A percentile compares a stretch with the other conserved stretches of the same genome.
Evolutionary conservation across 2,888 invertebrate species (phyloP).

Genomic region (Pandemis corylana): DNA sequence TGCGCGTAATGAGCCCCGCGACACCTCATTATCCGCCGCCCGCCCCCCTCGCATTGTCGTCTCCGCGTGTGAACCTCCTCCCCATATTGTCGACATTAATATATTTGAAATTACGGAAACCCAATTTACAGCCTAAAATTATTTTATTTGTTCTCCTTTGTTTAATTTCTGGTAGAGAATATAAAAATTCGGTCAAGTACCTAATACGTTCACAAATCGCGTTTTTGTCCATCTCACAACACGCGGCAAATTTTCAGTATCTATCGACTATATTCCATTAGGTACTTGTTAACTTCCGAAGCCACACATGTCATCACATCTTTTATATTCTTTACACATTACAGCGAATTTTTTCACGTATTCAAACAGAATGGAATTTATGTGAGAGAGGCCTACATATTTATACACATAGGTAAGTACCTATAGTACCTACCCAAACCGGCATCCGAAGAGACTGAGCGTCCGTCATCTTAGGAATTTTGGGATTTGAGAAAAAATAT

Average conservation of each 20-base stretch:
- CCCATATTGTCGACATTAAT: constrained; percentile 16
- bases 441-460: not conserved
- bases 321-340: too few species aligned
- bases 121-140: constrained; percentile 15
- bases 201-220: too few species aligned
- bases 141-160: not conserved
- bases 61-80: not conserved
- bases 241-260: too few species aligned
- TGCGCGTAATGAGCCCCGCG: constrained; percentile 21
- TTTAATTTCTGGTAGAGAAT: not conserved
- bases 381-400: too few species aligned
- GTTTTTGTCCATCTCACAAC: too few species aligned
- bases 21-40: constrained; percentile 20
- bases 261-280: too few species aligned
- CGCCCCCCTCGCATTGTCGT: constrained; percentile 3
- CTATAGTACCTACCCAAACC: too few species aligned
- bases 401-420: too few species aligned
- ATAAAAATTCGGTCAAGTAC: not conserved
- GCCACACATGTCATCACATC: too few species aligned
- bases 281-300: too few species aligned
- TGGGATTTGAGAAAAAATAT: not conserved
- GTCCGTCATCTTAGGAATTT: not conserved
- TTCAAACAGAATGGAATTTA: too few species aligned
- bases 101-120: constrained; percentile 20
- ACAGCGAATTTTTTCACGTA: too few species aligned